phyloP scores from a whole-genome alignment of 1,140 invertebrate genomes.

The Polypedilum vanderplanki region DNA sequence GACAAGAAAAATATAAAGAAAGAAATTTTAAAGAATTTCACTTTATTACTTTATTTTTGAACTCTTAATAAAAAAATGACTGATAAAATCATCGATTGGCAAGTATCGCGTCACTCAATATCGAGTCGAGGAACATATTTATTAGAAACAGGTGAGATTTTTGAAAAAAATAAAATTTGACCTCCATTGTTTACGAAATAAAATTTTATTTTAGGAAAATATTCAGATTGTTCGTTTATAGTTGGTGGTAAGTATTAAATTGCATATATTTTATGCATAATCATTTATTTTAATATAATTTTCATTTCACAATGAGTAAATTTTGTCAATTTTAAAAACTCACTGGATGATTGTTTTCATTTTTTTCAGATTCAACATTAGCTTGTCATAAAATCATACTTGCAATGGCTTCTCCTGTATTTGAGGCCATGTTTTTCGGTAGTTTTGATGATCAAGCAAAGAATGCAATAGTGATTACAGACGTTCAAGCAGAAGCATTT shows the following conservation, averaged over 20 bases:
- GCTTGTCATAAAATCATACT: constrained; percentile 72
- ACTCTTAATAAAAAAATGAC: neutral
- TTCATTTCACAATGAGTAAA: too few species aligned
- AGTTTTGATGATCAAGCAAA: constrained; percentile 59
- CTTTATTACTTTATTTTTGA: neutral
- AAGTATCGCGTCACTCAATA: constrained; percentile 59
- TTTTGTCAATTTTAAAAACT: too few species aligned
- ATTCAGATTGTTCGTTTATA: constrained; percentile 67
- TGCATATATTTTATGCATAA: neutral
- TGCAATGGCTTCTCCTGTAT: constrained; percentile 75
- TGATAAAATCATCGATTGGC: constrained; percentile 54
- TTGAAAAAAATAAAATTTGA: neutral
- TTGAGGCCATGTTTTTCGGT: constrained; percentile 73
- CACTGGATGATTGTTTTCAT: neutral
- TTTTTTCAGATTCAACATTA: constrained; percentile 52
- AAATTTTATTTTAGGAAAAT: constrained; percentile 17
- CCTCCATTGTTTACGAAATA: neutral
- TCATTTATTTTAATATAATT: too few species aligned
- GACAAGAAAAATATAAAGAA: too few species aligned
- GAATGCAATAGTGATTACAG: constrained; percentile 66
- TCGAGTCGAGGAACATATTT: constrained; percentile 61
- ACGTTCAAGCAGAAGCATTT: constrained; percentile 79
- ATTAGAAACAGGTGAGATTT: constrained; percentile 56
- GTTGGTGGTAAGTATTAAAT: constrained; percentile 50
- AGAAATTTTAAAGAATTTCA: too few species aligned